Percentiles rank a stretch among this genome's conserved stretches.
Evolutionary conservation across 2,888 invertebrate species (phyloP).

Genomic region (Hipparchia semele): DNA sequence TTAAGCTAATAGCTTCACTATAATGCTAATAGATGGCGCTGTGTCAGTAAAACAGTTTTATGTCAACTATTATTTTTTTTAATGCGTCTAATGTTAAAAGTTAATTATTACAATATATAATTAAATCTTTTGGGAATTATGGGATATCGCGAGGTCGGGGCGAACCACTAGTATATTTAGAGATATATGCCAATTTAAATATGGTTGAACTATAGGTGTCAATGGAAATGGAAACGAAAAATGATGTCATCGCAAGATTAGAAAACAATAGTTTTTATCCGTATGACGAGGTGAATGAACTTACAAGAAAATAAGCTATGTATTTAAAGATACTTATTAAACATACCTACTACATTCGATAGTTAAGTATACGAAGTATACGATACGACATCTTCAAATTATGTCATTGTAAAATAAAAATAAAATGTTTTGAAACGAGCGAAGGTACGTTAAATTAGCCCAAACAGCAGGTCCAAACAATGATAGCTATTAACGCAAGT

Average conservation of each 20-base stretch:
- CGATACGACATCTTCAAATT: conserved; percentile 3
- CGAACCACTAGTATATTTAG: too few species aligned
- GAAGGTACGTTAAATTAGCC: conserved; percentile 27
- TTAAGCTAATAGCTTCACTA: too few species aligned
- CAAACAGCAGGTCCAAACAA: conserved; percentile 22
- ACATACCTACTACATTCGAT: background rate
- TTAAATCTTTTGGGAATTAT: too few species aligned
- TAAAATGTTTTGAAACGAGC: conserved; percentile 14
- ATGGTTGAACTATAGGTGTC: background rate
- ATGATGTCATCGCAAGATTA: background rate
- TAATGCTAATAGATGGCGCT: too few species aligned
- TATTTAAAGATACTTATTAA: background rate
- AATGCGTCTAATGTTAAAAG: too few species aligned
- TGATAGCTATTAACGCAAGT: conserved; percentile 22
- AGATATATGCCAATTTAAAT: background rate
- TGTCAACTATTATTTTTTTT: too few species aligned
- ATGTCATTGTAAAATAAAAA: conserved; percentile 25
- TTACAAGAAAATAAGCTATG: background rate
- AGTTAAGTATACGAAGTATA: background rate
- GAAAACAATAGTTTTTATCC: background rate
- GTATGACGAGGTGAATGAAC: background rate
- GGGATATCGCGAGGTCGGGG: too few species aligned
- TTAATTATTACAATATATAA: too few species aligned
- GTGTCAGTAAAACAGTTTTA: too few species aligned
- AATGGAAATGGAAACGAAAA: background rate